Evolutionary conservation across 2,888 invertebrate species (phyloP).

Genomic region (Boloria selene): DNA sequence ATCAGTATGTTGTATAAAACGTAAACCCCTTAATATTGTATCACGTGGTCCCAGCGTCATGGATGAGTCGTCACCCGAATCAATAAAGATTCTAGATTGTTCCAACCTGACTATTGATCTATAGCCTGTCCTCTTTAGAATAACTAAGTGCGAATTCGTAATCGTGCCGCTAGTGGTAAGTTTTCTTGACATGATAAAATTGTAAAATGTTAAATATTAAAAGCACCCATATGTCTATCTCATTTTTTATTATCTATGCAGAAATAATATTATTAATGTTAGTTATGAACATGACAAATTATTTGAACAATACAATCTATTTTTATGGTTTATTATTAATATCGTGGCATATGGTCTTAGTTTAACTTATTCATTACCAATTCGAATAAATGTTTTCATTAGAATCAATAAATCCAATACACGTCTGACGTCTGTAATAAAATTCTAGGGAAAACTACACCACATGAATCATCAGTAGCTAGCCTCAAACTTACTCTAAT

Average conservation of each 20-base stretch:
- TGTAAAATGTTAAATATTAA: conserved; percentile 16
- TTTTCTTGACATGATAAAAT: conserved; percentile 21
- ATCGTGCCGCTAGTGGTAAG: conserved; percentile 14
- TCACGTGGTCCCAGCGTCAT: conserved; percentile 54
- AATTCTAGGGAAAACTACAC: background rate
- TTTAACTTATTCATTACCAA: no score
- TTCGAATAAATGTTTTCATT: no score
- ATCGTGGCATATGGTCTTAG: no score
- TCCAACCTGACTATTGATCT: conserved; percentile 54
- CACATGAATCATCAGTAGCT: conserved; percentile 1
- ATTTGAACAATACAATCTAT: no score
- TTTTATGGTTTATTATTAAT: no score
- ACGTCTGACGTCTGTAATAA: no score
- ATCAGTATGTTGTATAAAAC: background rate
- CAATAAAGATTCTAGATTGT: conserved; percentile 76
- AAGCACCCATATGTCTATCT: no score
- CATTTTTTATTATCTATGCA: no score
- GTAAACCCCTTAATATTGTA: conserved; percentile 24
- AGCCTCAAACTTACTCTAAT: background rate
- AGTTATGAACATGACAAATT: no score
- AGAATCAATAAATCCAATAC: no score
- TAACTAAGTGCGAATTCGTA: conserved; percentile 31
- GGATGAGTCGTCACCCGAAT: conserved; percentile 65
- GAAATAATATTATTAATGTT: no score
- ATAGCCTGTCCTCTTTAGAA: conserved; percentile 31